Conservation (phyloP, 2,113 vertebrate genomes). For the Phylloscopus trochilus region DNA sequence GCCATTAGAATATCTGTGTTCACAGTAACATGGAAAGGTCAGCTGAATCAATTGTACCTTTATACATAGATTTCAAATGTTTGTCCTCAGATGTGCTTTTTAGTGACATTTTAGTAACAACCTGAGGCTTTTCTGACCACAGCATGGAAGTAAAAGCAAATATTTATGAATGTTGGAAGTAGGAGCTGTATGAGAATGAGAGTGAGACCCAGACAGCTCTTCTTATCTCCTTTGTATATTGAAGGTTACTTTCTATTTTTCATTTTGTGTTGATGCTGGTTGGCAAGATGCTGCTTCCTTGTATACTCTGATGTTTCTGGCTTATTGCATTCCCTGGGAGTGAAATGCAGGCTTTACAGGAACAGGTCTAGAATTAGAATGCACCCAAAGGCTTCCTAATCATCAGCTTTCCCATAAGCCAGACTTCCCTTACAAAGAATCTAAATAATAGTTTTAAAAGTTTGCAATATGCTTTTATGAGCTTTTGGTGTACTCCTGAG, state of each 20-base stretch:
- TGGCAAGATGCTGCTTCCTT: not conserved
- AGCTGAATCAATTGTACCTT: not conserved
- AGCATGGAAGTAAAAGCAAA: not conserved
- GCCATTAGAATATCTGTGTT: not conserved
- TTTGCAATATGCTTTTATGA: not conserved
- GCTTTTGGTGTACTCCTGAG: not conserved
- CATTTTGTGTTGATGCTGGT: not conserved
- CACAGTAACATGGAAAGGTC: not conserved
- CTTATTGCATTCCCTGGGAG: not conserved
- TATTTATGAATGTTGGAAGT: not conserved
- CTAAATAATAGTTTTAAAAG: not conserved
- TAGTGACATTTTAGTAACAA: not conserved
- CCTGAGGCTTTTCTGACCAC: not conserved
- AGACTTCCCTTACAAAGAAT: not conserved
- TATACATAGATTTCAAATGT: not conserved
- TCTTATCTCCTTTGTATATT: not conserved
- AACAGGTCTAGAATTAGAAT: not conserved
- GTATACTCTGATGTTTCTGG: not conserved
- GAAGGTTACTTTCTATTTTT: not conserved
- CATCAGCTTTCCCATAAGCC: not conserved
- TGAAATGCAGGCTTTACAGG: not conserved
- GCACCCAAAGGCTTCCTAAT: not conserved
- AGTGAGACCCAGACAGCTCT: not conserved
- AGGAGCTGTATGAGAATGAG: not conserved
- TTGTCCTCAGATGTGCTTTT: not conserved